A percentile compares a stretch with the other conserved stretches of the same genome.
Conservation (phyloP, 2,113 vertebrate species). For the Lanius collurio region DNA sequence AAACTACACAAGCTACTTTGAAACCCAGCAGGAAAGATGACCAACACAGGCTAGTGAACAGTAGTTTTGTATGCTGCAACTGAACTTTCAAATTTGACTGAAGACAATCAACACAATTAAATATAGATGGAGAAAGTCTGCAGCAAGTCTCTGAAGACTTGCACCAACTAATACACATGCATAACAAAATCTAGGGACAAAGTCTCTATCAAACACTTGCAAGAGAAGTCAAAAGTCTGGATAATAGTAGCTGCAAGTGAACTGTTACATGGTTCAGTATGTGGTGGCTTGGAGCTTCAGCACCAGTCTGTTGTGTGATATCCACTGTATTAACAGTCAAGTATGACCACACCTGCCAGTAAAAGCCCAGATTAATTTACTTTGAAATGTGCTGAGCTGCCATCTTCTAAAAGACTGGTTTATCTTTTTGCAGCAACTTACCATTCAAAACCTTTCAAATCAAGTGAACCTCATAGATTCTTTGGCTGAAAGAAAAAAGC, state of each 20-base stretch:
- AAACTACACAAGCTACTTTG: not conserved
- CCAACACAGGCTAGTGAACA: not conserved
- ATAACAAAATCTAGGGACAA: not conserved
- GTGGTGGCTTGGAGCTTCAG: not conserved
- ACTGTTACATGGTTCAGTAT: not conserved
- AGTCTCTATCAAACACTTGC: not conserved
- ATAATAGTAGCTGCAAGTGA: not conserved
- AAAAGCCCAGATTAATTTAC: not conserved
- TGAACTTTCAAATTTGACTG: not conserved
- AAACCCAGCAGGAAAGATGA: not conserved
- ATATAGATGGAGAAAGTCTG: not conserved
- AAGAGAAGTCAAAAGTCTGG: not conserved
- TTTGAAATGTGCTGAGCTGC: not conserved
- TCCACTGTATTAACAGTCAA: not conserved
- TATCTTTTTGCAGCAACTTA: constrained; percentile 57
- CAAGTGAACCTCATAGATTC: not conserved
- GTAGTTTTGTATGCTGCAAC: not conserved
- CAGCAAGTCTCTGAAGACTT: not conserved
- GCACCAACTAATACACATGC: not conserved
- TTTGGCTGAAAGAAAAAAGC: constrained; percentile 2
- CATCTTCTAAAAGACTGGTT: not conserved
- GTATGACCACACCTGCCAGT: not conserved
- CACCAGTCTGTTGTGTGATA: not conserved
- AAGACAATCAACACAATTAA: not conserved
- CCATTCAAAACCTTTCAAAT: constrained; percentile 37